Evolutionary conservation across 2,113 vertebrate species (phyloP).

Genomic region (Scolopax mira): DNA sequence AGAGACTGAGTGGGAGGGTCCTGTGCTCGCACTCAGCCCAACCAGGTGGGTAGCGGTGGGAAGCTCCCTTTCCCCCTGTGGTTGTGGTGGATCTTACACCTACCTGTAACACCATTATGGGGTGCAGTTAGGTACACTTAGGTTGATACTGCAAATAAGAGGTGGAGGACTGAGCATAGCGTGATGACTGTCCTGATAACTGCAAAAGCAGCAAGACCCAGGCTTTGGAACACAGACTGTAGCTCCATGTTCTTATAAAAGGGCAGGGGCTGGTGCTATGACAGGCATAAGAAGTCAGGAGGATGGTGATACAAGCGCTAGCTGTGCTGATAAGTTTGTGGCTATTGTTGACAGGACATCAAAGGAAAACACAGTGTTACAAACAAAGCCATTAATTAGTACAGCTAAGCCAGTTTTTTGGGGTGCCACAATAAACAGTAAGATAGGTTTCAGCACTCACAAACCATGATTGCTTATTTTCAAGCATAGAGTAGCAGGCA

Average conservation of each 20-base stretch:
- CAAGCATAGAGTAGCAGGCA: background rate
- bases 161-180: background rate
- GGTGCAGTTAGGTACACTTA: background rate
- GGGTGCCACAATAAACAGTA: background rate
- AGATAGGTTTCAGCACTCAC: background rate
- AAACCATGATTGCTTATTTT: background rate
- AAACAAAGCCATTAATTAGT: background rate
- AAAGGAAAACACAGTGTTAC: background rate
- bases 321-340: background rate
- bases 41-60: background rate
- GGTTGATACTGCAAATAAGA: background rate
- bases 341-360: background rate
- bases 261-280: background rate
- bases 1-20: background rate
- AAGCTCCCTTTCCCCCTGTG: background rate
- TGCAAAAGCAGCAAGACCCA: background rate
- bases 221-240: background rate
- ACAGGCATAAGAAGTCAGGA: background rate
- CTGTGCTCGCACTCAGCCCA: rapidly evolving
- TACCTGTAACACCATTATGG: background rate
- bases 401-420: background rate
- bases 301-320: background rate
- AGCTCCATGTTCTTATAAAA: background rate
- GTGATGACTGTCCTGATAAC: background rate
- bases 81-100: background rate